Evolutionary conservation across 2,797 vertebrate species (phyloP), one percentile per base, ranked within the genome.

Genomic region (Bradypus variegatus): DNA sequence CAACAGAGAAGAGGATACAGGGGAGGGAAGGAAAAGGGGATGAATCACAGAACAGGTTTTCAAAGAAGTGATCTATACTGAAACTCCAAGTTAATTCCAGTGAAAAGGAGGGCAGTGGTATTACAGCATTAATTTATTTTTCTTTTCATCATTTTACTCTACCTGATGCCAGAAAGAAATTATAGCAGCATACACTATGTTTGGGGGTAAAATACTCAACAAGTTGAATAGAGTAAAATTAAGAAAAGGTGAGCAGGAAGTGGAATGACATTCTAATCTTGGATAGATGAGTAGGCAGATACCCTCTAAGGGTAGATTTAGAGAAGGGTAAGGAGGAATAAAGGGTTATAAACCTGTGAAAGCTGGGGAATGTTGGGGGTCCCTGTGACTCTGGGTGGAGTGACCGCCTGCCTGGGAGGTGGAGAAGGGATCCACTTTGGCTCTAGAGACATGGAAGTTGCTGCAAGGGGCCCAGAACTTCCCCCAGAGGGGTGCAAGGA

Each of bases 161-260:
- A 50, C 23, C 62, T 75, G 65, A 45, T 85, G 16, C 76, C 67
- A 69, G 38, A 77, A 89, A 90, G 31, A 81, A 92, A 86, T 73
- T 10, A 75, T 38, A 27, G 29, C 58, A 62, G 41, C 50, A 86
- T 62, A 38, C 73, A 86, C 76, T 29, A 2, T 48, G 58, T 81
- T 62, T 76, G 92, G 50, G 69, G 62, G 27, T 23, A 92, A 92
- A 94, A 80, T 21, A 86, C 50, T 94, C 82, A 86, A 69, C 62
- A 93, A 78, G 29, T 94, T 90, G 94, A 65, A 65, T 31, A 88
- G 86, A 65, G 11, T 92, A 55, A 92, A 89, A 62, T 86, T 36
- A 36, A 91, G 70, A 64, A 69, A 79, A 86, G 8, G 36, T 23
- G 18, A 95, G 41, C n/a, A 73, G 31, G 50, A 88, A 76, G n/a